phyloP scores from a whole-genome alignment of 1,140 invertebrate genomes.

The Bombus pascuorum region DNA sequence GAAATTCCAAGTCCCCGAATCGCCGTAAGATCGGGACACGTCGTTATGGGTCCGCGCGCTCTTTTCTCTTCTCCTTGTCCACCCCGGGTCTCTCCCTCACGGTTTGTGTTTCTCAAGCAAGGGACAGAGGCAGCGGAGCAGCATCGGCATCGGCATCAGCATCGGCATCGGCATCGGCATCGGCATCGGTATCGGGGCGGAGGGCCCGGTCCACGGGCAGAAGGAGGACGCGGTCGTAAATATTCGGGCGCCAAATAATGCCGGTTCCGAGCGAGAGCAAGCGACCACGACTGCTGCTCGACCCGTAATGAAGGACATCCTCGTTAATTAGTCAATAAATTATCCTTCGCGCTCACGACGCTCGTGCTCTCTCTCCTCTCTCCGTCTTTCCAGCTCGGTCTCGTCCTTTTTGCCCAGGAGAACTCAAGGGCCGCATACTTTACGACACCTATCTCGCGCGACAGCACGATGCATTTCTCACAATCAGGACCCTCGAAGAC shows the following conservation, averaged over 20 bases:
- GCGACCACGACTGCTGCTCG: constrained; percentile 73
- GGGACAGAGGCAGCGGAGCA: constrained; percentile 32
- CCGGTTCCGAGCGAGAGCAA: constrained; percentile 68
- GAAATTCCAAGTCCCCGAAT: constrained; percentile 73
- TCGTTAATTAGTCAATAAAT: constrained; percentile 83
- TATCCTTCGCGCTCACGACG: constrained; percentile 79
- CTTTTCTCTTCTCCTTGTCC: constrained; percentile 20
- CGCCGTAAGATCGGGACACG: constrained; percentile 75
- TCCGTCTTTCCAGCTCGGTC: constrained; percentile 30
- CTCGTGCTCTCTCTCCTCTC: constrained; percentile 63
- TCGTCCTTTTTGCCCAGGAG: constrained; percentile 62
- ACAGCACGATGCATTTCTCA: constrained; percentile 69
- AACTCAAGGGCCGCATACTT: constrained; percentile 68
- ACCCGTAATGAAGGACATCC: constrained; percentile 82
- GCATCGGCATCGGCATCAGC: constrained; percentile 35
- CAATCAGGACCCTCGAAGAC: constrained; percentile 67
- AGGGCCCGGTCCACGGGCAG: constrained; percentile 58
- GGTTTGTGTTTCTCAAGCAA: constrained; percentile 43
- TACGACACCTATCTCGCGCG: constrained; percentile 73
- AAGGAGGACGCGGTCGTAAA: constrained; percentile 78
- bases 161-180: constrained; percentile 46
- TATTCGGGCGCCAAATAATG: constrained; percentile 80
- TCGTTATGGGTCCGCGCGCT: constrained; percentile 75
- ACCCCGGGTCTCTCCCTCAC: constrained; percentile 24
- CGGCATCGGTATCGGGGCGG: constrained; percentile 61